Percentiles rank a stretch among this genome's conserved stretches.
phyloP scores from a whole-genome alignment of 2,113 vertebrate genomes.

The Cryptotis parvus region DNA sequence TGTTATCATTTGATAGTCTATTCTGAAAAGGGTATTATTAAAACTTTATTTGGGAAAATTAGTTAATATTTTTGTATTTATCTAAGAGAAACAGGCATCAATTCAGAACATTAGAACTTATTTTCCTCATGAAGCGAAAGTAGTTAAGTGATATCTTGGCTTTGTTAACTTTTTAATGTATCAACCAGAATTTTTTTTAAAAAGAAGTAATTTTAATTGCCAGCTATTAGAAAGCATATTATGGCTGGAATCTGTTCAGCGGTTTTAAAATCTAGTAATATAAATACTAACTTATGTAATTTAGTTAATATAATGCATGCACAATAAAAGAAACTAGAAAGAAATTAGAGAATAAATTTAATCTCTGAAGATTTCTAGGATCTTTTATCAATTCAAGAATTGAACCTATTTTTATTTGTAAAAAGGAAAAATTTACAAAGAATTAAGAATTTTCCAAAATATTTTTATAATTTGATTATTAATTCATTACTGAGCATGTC shows the following conservation, averaged over 20 bases:
- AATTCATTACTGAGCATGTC: background rate
- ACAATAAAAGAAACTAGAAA: background rate
- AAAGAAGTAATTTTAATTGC: background rate
- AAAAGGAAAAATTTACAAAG: background rate
- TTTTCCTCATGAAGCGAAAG: background rate
- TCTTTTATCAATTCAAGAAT: background rate
- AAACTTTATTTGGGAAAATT: background rate
- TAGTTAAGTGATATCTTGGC: background rate
- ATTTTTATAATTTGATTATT: background rate
- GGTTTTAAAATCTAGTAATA: slow-evolving; percentile 15
- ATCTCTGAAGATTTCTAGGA: background rate
- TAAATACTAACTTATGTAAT: slow-evolving; percentile 34
- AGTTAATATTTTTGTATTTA: background rate
- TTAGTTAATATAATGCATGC: slow-evolving; percentile 15
- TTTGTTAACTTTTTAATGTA: background rate
- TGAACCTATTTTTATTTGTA: background rate
- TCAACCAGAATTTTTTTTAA: background rate
- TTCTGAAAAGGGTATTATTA: background rate
- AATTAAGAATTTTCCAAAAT: background rate
- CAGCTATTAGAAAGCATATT: slow-evolving; percentile 8
- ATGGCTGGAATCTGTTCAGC: slow-evolving; percentile 8
- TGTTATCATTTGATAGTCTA: too few species aligned
- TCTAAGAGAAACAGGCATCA: background rate
- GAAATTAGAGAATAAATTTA: background rate
- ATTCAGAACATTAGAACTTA: background rate